Base-by-base conservation (phyloP, 1,140 invertebrate species). In the Berghia stephanieae region DNA sequence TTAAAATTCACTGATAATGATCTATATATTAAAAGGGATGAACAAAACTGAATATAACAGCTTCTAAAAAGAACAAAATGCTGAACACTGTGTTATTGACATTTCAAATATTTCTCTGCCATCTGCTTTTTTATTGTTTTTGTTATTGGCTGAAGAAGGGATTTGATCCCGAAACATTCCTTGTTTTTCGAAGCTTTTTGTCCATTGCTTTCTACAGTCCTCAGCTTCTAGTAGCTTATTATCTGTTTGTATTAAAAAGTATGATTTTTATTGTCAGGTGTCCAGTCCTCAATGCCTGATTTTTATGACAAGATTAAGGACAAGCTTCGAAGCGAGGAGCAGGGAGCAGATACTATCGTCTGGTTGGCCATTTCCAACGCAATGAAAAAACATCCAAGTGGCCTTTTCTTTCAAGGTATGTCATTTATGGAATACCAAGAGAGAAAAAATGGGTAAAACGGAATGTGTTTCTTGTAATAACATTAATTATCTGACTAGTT, bases 301-400 rank as follows among this genome's bases (percentile, higher is more conserved):
- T 91, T 92, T 80, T 89, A 91, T 81, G 84, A 86, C 36, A 88
- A 88, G 81, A 91, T 91, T 88, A 88, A 91, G 81, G 84, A 87
- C 36, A 82, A 83, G 44, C 83, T 92, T 66, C 77, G 91, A 16
- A 89, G 89, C 5, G 79, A 89, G 16, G 87, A 88, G 36, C 84
- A 92, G 83, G 91, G 91, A 0, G 90, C 90, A n/a, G 91, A 92
- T 80, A 92, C 91, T 13, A 81, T 89, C 1, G 77, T 91, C 0
- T 92, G 91, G 91, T 80, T 92, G 31, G 88, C 91, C 68, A 44
- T 86, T 24, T 79, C 84, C 31, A 70, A 81, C 1, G 78, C 77
- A 38, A 86, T 87, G 3, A 60, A 79, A 6, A 78, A 85, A 49
- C 73, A 78, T 18, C 81, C 85, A 31, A 89, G 85, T 83, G 91